A percentile compares a stretch with the other conserved stretches of the same genome.
Evolutionary conservation across 2,113 vertebrate genomes (phyloP).

Genomic region (Penelope pileata): DNA sequence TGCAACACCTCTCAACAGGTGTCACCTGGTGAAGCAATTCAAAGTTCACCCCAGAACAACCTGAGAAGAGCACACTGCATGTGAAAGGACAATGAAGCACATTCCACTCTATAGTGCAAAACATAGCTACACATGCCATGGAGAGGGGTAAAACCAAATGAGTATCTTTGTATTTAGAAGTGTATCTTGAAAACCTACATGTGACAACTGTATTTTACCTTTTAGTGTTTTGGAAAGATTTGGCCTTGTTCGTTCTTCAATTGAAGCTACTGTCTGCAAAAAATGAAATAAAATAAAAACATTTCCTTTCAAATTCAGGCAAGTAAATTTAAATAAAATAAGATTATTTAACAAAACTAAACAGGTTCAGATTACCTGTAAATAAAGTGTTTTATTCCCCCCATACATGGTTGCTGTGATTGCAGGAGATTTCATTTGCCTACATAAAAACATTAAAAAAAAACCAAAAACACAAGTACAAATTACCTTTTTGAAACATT

Average conservation of each 20-base stretch:
- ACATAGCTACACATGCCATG: not conserved
- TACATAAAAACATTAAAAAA: constrained; percentile 52
- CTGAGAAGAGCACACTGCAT: not conserved
- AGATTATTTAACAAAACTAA: not conserved
- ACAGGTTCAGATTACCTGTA: constrained; percentile 83
- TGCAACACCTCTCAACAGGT: not conserved
- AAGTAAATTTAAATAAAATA: constrained; percentile 1
- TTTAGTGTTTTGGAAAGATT: constrained; percentile 93
- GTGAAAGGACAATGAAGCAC: not conserved
- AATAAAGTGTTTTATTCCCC: constrained; percentile 96
- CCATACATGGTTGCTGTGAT: constrained; percentile 95
- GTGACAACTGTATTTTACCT: constrained; percentile 71
- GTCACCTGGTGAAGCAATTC: not conserved
- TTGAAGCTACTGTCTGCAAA: constrained; percentile 87
- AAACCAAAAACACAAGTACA: not conserved
- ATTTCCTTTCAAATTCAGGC: not conserved
- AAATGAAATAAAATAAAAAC: not conserved
- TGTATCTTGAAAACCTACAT: not conserved
- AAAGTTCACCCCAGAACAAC: not conserved
- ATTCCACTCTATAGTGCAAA: not conserved
- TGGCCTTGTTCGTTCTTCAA: constrained; percentile 91
- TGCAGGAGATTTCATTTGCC: constrained; percentile 96
- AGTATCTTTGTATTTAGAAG: not conserved
- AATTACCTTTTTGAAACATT: not conserved
- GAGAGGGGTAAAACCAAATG: not conserved